Evolutionary conservation across 2,888 invertebrate genomes (phyloP), one percentile per base, ranked within the genome.

Genomic region (Calameuta filiformis): DNA sequence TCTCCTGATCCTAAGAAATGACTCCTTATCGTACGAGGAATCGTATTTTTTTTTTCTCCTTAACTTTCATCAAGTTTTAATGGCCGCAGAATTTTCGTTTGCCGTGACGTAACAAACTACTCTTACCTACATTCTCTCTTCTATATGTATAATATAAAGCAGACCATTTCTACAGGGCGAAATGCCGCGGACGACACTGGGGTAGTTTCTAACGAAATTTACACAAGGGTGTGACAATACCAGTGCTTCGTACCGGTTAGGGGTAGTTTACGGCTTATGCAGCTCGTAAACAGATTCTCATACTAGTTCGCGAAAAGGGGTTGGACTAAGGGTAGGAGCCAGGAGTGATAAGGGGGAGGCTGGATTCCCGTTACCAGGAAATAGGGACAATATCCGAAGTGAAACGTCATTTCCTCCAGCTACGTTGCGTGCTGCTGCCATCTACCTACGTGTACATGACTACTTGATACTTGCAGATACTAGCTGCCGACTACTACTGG

Each of bases 351-450:
- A 71, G 71, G 9, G 71, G 71, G 34, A 23, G 23, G 31, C 71
- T 31, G 71, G 33, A 15, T 31, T 31, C 77, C 77, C 76, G 75
- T 77, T 76, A 79, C 75, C 56, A 40, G 79, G 76, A 76, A 79
- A 79, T 81, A 79, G 76, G 73, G 73, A 76, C 68, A 40, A 76
- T 74, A 81, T 81, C 77, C 68, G 77, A 78, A 75, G 76, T 68
- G 77, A 79, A 80, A 79, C 34, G 78, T 77, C 76, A 77, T 80
- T 79, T 79, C 77, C 78, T 56, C 56, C 9, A 2, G 56, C 23
- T 56, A 1, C 15, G 56, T 9, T 56, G 56, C 23, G 23, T 23
- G 23, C 56, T 1, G 56, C 56, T 23, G 9, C 56, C 23, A 56
- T 23, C 23, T 56, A 56, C 56, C 15, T 56, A 56, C 2, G 15